Percentiles rank a stretch among this genome's conserved stretches.
Evolutionary conservation across 2,113 vertebrate genomes (phyloP).

Genomic region (Eretmochelys imbricata): DNA sequence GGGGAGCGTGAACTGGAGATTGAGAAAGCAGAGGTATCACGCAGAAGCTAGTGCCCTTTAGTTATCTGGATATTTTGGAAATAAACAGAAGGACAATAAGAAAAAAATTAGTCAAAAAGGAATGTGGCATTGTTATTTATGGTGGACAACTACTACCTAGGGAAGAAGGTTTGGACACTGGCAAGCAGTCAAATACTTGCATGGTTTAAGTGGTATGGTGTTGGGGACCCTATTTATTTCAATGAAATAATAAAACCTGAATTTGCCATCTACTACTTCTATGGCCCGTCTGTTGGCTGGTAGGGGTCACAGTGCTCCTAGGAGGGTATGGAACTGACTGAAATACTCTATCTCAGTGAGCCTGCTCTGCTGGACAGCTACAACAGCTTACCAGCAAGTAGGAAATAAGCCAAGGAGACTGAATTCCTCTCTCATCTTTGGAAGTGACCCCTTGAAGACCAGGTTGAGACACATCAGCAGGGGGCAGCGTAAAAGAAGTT

Average conservation of each 20-base stretch:
- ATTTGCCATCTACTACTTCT: accelerated
- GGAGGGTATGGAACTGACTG: too few relatives aligned
- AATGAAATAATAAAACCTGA: neutral
- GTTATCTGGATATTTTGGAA: neutral
- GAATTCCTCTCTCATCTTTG: neutral
- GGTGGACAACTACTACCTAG: accelerated
- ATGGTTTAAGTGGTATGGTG: neutral
- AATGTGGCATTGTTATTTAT: neutral
- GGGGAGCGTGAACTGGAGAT: accelerated
- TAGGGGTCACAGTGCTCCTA: neutral
- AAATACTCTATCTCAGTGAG: neutral
- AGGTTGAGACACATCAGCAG: neutral
- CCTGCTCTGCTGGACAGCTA: accelerated
- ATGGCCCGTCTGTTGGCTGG: neutral
- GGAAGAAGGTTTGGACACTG: neutral
- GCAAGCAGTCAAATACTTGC: accelerated
- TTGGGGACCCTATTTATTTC: too few relatives aligned
- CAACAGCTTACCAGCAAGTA: neutral
- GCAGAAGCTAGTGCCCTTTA: neutral
- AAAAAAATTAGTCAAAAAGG: neutral
- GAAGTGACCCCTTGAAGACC: neutral
- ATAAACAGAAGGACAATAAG: slow-evolving; percentile 14
- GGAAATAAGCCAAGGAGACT: neutral
- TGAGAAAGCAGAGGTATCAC: neutral
- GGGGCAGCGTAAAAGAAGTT: neutral